These are phyloP conservation scores for Rhopalosiphum padi DNA, from an alignment of 1,140 invertebrate species.

Conservation along the genomic window DNA sequence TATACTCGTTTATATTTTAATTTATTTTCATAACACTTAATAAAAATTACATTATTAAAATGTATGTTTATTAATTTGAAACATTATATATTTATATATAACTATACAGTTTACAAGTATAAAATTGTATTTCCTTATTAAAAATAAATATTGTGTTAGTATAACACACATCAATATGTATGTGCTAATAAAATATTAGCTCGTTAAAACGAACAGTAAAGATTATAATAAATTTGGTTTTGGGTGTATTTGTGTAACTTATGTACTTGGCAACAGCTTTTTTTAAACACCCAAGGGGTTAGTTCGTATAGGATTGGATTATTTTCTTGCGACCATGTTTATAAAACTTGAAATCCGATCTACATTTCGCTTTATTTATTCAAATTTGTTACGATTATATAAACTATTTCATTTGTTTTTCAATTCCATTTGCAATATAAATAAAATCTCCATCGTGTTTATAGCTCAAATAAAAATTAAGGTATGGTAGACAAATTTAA, in stretches of 20 bases:
- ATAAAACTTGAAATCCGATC: conserved; percentile 40
- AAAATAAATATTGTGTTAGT: background rate
- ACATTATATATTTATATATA: background rate
- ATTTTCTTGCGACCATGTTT: background rate
- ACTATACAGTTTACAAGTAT: background rate
- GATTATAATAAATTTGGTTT: conserved; percentile 29
- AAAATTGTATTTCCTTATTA: background rate
- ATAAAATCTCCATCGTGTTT: conserved; percentile 29
- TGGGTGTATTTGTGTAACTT: conserved; percentile 6
- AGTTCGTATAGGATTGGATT: background rate
- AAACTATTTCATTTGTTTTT: conserved; percentile 53
- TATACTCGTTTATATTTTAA: background rate
- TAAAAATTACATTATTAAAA: background rate
- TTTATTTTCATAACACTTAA: background rate
- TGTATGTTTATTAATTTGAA: background rate
- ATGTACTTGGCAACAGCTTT: conserved; percentile 18
- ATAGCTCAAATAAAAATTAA: background rate
- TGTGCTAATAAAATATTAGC: background rate
- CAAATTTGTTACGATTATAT: conserved; percentile 44
- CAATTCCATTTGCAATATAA: conserved; percentile 37
- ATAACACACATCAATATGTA: conserved; percentile 17
- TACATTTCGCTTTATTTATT: conserved; percentile 44
- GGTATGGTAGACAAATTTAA: background rate
- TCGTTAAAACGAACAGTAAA: background rate
- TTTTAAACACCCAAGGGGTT: conserved; percentile 39